Base-by-base conservation (phyloP, 1,140 invertebrate genomes). In the Camponotus pennsylvanicus region DNA sequence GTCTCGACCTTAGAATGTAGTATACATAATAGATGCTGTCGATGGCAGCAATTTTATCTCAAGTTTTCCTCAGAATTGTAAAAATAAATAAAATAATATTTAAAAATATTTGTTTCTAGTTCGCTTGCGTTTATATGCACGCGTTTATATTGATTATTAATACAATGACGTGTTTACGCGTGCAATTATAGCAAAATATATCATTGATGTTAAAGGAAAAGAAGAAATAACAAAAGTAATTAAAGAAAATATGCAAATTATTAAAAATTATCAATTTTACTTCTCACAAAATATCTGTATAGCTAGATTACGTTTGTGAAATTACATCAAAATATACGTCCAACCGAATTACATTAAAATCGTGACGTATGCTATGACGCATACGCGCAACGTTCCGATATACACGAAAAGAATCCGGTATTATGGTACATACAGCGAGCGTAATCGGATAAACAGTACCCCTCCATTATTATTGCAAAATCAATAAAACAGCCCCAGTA, bases 361-460 rank as follows among this genome's bases (percentile, higher is more conserved):
- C 64, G 18, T 80, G 64, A 80, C 34, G 34, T 78, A 64, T 27
- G 42, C 55, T 80, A 52, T 52, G n/a, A 55, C n/a, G 45, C 78
- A 55, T 13, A 57, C 15, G 5, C 27, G 18, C 13, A 73, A 59
- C 52, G 55, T 59, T 45, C 15, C 55, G 37, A 61, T 32, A 71
- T 40, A 32, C 13, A 18, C 13, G 40, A 34, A 32, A 49, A 83
- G 69, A 83, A 83, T 32, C 55, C 69, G 40, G 55, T n/a, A 75
- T 73, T 83, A 83, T 61, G 55, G 27, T 82, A 45, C 40, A 34
- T 21, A 82, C 11, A 73, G 55, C 42, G 67, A 70, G 32, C 40
- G 79, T 82, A 82, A 82, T 82, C 79, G 79, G 79, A 82, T 82
- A 82, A 82, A 82, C 67, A 73, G 67, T 82, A 61, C 67, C 52